Evolutionary conservation across 2,888 invertebrate genomes (phyloP), one percentile per base, ranked within the genome.

Genomic region (Aleiodes leptofemur): DNA sequence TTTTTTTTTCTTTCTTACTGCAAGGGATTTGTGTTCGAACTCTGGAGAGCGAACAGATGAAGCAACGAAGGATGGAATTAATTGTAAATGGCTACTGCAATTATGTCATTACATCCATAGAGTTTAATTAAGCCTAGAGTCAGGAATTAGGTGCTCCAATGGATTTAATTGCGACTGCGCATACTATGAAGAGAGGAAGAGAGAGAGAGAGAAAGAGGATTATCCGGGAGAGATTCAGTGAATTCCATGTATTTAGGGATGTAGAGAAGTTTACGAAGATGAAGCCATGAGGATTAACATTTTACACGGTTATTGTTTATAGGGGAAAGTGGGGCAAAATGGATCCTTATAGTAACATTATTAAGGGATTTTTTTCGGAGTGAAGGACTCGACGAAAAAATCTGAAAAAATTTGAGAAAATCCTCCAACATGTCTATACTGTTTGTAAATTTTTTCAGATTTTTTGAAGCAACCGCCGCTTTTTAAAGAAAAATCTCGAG

Each of bases 101-200:
- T 83, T 84, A 83, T 82, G 79, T 84, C 81, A 82, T 82, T 83
- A 83, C 80, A 80, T 82, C 77, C 82, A 81, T 81, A 82, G 82
- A 81, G 83, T 85, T 86, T 84, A 86, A 86, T 86, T 83, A 85
- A 83, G 83, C 72, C 72, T 68, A 68, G 78, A 78, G 79, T 72
- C 69, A 43, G 80, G 73, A 85, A 84, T 85, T 85, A 85, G 82
- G 76, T 80, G 77, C 74, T 78, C 77, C 76, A 80, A 55, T 59
- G 82, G 78, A 85, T 85, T 83, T 84, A 84, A 85, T 84, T 85
- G 82, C 83, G 79, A 78, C 79, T 78, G 76, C 81, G 81, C 79
- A 23, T 23, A 75, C 69, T 59, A 43, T 43, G 1, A 13, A 31
- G n/a, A 61, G 56, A 23, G 48, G n/a, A n/a, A n/a, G n/a, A 23